Evolutionary conservation across 2,113 vertebrate species (phyloP), one percentile per base, ranked within the genome.

Genomic region (Vulpes lagopus): DNA sequence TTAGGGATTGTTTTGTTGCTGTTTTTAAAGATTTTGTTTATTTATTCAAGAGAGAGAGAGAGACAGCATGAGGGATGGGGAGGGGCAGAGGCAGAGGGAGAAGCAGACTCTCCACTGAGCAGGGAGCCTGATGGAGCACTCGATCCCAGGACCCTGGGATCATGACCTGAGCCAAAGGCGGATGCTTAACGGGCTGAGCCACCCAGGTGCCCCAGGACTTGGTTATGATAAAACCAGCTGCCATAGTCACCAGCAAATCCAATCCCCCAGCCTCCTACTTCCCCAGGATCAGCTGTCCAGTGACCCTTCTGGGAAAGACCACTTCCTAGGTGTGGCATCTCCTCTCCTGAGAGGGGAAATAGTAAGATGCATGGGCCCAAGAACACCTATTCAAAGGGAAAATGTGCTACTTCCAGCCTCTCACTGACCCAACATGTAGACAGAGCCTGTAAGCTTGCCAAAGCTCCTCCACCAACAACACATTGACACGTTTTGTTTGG

Each of bases 221-320:
- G 43, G 38, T 85, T 73, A 30, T 53, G 62, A 19, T 85, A 57
- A 89, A 64, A 43, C 20, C 55, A 3, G 7, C 35, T 2, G 38
- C 10, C 22, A 2, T 0, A 1, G 22, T 90, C 17, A 23, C 55
- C 12, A 6, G 62, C 43, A 57, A 32, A 83, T 76, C 49, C 20
- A 20, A 32, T 5, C 6, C 11, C 22, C 15, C 0, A 2, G 15
- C 6, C n/a, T 10, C n/a, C 15, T 23, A 53, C 7, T 11, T 15
- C 12, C 38, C 49, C n/a, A 17, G 81, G 11, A 19, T n/a, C 9
- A 10, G 87, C 74, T 82, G 65, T n/a, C 30, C 32, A 27, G 19
- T 12, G 32, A 12, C 8, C 5, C 12, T 69, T 59, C 14, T 35
- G 55, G 11, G 73, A 53, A 30, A 69, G 11, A 25, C 35, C 25